Percentiles rank a stretch among this genome's conserved stretches.
Conservation (phyloP, 1,140 invertebrate genomes). For the Antheraea mylitta region DNA sequence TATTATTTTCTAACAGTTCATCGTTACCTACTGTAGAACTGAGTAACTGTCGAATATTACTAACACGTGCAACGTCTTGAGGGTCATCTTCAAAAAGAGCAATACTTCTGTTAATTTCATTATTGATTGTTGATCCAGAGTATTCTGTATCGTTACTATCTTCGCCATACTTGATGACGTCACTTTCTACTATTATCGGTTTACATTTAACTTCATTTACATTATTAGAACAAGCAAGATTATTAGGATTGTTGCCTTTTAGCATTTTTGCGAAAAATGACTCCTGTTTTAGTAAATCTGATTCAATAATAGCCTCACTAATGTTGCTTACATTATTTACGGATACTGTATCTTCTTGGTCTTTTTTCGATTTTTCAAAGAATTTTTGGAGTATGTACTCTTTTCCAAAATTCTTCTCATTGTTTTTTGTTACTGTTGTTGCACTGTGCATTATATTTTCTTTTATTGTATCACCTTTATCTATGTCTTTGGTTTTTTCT, state of each 20-base stretch:
- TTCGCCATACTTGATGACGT: constrained; percentile 44
- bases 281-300: constrained; percentile 58
- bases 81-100: constrained; percentile 64
- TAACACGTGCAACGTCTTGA: constrained; percentile 43
- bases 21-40: constrained; percentile 32
- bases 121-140: constrained; percentile 68
- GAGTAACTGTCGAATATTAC: constrained; percentile 54
- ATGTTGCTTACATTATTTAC: neutral
- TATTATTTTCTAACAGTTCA: constrained; percentile 18
- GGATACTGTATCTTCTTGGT: neutral
- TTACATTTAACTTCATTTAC: constrained; percentile 13
- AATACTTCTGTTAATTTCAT: constrained; percentile 72
- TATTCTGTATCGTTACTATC: constrained; percentile 60
- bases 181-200: constrained; percentile 37
- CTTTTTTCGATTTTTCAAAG: constrained; percentile 30
- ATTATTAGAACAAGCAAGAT: constrained; percentile 7
- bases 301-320: constrained; percentile 29
- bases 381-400: constrained; percentile 51
- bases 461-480: neutral
- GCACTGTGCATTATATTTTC: constrained; percentile 14
- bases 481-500: neutral
- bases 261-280: constrained; percentile 77
- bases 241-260: constrained; percentile 27
- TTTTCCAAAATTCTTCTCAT: constrained; percentile 38
- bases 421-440: constrained; percentile 21